These are phyloP conservation scores for Montifringilla adamsi DNA, from an alignment of 2,113 vertebrate species.

Conservation along the genomic window DNA sequence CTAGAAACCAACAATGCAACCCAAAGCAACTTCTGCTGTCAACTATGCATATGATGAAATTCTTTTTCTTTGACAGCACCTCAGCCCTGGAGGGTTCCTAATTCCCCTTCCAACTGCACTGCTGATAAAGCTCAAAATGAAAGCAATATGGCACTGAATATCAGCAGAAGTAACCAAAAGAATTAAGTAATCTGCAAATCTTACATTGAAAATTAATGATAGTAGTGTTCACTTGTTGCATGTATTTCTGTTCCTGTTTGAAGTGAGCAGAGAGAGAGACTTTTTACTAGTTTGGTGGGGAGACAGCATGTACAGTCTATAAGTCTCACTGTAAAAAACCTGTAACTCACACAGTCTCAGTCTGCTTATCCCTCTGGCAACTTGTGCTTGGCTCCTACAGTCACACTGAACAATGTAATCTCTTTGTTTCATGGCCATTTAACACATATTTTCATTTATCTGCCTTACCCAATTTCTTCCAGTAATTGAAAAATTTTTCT, in stretches of 20 bases:
- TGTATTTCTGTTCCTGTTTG: background rate
- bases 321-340: background rate
- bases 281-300: background rate
- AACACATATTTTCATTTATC: background rate
- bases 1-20: background rate
- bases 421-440: background rate
- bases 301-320: background rate
- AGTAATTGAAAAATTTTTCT: background rate
- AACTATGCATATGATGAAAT: background rate
- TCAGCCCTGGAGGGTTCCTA: background rate
- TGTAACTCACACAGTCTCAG: background rate
- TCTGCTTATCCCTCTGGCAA: background rate
- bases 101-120: background rate
- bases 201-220: background rate
- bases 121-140: background rate
- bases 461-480: background rate
- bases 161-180: background rate
- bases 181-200: background rate
- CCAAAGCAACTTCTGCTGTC: background rate
- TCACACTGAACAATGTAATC: background rate
- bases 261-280: background rate
- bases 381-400: background rate
- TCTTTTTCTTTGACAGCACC: rapidly evolving
- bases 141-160: background rate
- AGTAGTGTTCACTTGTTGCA: background rate